These are phyloP conservation scores for Magallana angulata DNA, from an alignment of 1,140 invertebrate genomes.

Conservation along the genomic window DNA sequence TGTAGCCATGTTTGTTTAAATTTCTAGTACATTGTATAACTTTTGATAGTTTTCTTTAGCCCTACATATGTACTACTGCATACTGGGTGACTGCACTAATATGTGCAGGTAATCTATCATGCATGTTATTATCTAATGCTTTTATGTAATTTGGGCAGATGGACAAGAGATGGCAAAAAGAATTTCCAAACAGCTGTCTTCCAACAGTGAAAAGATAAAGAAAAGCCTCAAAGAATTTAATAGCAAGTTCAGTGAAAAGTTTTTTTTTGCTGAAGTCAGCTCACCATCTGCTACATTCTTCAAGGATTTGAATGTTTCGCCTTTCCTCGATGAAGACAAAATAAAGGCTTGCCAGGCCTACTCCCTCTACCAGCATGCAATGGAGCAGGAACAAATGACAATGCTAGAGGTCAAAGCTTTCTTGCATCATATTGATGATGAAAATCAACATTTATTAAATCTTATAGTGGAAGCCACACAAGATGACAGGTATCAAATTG, in stretches of 20 bases:
- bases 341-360: not conserved
- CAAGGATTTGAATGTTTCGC: not conserved
- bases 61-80: no score
- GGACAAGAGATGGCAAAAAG: conserved; percentile 9
- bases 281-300: not conserved
- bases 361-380: not conserved
- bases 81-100: no score
- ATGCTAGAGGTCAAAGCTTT: not conserved
- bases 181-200: not conserved
- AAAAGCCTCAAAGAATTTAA: not conserved
- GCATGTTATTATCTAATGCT: not conserved
- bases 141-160: conserved; percentile 3
- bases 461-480: not conserved
- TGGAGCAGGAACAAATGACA: not conserved
- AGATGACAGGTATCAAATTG: conserved; percentile 3
- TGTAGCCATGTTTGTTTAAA: no score
- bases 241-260: conserved; percentile 1
- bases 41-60: no score
- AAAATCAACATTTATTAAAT: not conserved
- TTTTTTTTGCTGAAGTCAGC: not conserved
- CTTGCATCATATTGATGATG: not conserved
- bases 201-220: conserved; percentile 2
- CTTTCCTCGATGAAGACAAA: not conserved
- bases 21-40: no score
- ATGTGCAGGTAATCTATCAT: no score